These are phyloP conservation scores for Halichondria panicea DNA, from an alignment of 37 sponge, comb jelly and placozoan genomes.

Conservation along the genomic window DNA sequence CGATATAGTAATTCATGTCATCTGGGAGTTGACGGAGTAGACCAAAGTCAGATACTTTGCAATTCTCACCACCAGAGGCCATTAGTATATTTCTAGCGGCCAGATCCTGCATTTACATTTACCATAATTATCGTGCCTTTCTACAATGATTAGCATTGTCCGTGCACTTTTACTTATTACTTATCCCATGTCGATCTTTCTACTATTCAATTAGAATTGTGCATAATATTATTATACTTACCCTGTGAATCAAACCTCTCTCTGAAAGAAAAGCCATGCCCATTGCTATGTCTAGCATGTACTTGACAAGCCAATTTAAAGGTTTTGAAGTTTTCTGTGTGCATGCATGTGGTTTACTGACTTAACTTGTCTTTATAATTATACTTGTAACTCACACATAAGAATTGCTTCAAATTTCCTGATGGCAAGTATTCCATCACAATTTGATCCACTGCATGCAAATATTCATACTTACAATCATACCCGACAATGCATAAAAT, in stretches of 20 bases:
- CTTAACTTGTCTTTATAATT: too few relatives aligned
- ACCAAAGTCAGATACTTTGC: background rate
- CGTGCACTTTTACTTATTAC: too few relatives aligned
- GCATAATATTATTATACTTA: too few relatives aligned
- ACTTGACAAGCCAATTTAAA: conserved; percentile 38
- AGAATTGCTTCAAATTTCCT: conserved; percentile 46
- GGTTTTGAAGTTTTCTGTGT: conserved; percentile 14
- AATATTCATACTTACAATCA: too few relatives aligned
- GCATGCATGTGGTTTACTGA: too few relatives aligned
- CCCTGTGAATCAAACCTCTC: conserved; percentile 61
- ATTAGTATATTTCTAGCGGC: background rate
- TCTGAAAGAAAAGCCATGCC: conserved; percentile 71
- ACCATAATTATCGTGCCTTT: background rate
- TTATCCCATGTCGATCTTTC: too few relatives aligned
- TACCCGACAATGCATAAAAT: too few relatives aligned
- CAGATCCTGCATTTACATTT: background rate
- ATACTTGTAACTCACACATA: conserved; percentile 13
- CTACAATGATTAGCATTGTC: too few relatives aligned
- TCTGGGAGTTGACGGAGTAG: background rate
- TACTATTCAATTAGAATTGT: too few relatives aligned
- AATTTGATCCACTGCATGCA: too few relatives aligned
- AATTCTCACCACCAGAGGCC: too few relatives aligned
- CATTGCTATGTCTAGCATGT: conserved; percentile 62
- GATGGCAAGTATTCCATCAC: conserved; percentile 59
- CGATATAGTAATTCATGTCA: background rate